Conservation (phyloP, 2,797 vertebrate genomes). For the Rhynchonycteris naso region DNA sequence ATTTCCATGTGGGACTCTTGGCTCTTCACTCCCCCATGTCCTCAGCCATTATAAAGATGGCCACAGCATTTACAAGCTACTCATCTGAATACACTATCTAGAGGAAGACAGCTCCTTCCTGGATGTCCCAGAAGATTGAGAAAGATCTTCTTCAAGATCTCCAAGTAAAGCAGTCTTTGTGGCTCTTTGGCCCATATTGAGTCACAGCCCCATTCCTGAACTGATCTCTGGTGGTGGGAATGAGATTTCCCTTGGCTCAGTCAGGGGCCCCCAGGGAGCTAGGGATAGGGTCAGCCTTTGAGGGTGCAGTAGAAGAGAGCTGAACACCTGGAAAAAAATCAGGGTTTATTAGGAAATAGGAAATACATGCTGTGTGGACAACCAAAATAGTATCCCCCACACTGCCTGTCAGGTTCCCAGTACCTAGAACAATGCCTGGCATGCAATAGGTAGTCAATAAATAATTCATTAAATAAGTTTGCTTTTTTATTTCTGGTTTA, state of each 20-base stretch:
- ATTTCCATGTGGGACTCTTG: background rate
- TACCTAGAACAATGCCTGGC: background rate
- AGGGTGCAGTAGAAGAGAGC: background rate
- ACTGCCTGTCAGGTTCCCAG: background rate
- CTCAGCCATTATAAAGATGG: background rate
- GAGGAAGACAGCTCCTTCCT: background rate
- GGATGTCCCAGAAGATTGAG: background rate
- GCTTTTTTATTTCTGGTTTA: constrained; percentile 7
- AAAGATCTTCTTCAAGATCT: background rate
- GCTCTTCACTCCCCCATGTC: background rate
- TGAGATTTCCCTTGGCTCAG: background rate
- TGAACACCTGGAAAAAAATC: background rate
- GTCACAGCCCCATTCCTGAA: background rate
- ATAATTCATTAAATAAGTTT: constrained; percentile 1
- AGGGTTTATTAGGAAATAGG: background rate
- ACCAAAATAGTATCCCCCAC: background rate
- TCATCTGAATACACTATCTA: background rate
- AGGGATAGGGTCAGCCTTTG: background rate
- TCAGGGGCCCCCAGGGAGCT: background rate
- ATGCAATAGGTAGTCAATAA: background rate
- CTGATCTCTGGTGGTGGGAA: background rate
- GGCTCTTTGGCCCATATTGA: background rate
- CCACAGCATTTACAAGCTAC: background rate
- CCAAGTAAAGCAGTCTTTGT: background rate
- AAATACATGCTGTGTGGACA: background rate